Conservation (phyloP, 1,140 invertebrate species). For the Lasaia peninsularis region DNA sequence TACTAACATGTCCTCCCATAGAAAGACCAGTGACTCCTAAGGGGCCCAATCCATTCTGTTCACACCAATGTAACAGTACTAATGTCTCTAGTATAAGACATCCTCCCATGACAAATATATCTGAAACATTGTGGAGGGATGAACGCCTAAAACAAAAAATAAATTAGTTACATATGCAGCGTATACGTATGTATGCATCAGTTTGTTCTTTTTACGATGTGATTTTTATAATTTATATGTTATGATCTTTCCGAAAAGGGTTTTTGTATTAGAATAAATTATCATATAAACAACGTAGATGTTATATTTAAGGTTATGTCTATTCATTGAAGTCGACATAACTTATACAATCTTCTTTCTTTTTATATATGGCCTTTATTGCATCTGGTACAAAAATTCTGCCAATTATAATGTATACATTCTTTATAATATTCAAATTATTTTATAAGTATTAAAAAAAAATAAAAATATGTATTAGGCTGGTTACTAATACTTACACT, state of each 20-base stretch:
- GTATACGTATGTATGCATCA: not conserved
- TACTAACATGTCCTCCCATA: constrained; percentile 99
- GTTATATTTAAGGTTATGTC: not conserved
- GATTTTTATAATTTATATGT: too few species aligned
- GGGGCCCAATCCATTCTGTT: constrained; percentile 91
- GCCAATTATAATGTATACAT: too few species aligned
- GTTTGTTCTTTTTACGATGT: not conserved
- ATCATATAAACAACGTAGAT: too few species aligned
- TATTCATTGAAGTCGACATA: too few species aligned
- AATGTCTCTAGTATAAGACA: constrained; percentile 96
- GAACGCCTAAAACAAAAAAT: constrained; percentile 84
- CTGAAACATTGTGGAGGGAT: constrained; percentile 95
- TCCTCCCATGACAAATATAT: constrained; percentile 99
- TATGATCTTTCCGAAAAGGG: too few species aligned
- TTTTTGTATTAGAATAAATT: too few species aligned
- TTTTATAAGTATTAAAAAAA: constrained; percentile 6
- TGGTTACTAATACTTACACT: constrained; percentile 80
- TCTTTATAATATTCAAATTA: not conserved
- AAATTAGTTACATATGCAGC: not conserved
- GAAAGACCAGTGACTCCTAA: constrained; percentile 97
- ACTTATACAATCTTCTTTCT: too few species aligned
- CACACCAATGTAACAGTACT: constrained; percentile 95
- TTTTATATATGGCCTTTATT: too few species aligned
- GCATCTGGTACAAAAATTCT: too few species aligned
- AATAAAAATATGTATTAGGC: not conserved